Conservation (phyloP, 23 tunicate genomes). For the Corella eumyota region DNA sequence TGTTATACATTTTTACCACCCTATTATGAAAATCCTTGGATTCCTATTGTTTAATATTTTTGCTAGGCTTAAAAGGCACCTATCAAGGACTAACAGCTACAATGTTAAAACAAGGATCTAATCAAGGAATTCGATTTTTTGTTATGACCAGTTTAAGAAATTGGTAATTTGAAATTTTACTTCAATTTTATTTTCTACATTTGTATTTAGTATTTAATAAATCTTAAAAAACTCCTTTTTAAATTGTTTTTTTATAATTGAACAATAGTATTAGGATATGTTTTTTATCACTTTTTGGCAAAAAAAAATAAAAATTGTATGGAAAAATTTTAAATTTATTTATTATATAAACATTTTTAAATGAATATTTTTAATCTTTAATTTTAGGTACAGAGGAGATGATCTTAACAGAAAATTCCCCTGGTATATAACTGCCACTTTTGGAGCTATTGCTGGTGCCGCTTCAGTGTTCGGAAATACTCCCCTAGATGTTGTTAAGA, state of each 20-base stretch:
- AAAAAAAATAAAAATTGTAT: too few species aligned
- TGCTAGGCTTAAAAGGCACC: constrained; percentile 63
- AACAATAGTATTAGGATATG: too few species aligned
- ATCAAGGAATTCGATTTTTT: constrained; percentile 77
- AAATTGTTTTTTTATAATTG: too few species aligned
- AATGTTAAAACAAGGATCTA: constrained; percentile 89
- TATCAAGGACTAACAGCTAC: constrained; percentile 89
- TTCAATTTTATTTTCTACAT: too few species aligned
- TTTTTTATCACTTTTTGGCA: too few species aligned
- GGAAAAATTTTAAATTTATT: too few species aligned
- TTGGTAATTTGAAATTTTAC: constrained; percentile 41
- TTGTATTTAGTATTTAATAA: too few species aligned
- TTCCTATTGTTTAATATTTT: background rate
- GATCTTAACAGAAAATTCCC: constrained; percentile 59
- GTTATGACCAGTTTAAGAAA: constrained; percentile 71
- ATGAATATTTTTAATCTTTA: too few species aligned
- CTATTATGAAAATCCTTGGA: too few species aligned
- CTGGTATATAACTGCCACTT: constrained; percentile 37
- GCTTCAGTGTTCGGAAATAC: constrained; percentile 96
- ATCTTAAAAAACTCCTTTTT: too few species aligned
- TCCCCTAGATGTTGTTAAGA: constrained; percentile 85
- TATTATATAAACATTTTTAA: too few species aligned
- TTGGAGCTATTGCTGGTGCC: constrained; percentile 92
- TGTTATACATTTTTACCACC: too few species aligned
- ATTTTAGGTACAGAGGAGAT: constrained; percentile 81